Evolutionary conservation across 2,888 invertebrate genomes (phyloP).

Genomic region (Temnothorax unifasciatus): DNA sequence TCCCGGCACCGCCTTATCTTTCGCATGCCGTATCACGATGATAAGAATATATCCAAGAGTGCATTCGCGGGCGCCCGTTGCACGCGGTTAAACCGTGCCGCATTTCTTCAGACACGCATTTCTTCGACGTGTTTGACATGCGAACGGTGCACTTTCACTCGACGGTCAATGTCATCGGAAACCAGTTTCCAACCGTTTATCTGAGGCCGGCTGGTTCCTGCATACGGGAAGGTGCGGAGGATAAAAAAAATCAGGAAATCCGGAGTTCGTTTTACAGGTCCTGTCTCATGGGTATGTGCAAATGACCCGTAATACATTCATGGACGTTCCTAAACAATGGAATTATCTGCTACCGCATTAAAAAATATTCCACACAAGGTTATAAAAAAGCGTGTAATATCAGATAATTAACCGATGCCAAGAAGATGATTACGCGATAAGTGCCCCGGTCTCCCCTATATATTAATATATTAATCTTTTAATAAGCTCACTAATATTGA

Average conservation of each 20-base stretch:
- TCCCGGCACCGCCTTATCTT: constrained; percentile 42
- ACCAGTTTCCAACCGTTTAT: constrained; percentile 75
- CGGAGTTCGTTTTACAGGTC: background rate
- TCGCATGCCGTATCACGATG: background rate
- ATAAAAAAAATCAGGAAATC: background rate
- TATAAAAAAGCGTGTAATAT: background rate
- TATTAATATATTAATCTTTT: no score
- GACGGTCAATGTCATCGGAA: constrained; percentile 81
- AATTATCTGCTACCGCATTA: background rate
- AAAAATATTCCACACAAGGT: background rate
- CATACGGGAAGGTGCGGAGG: background rate
- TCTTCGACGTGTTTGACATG: constrained; percentile 32
- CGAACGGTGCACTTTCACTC: constrained; percentile 79
- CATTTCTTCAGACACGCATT: constrained; percentile 32
- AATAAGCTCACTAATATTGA: no score
- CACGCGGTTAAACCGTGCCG: background rate
- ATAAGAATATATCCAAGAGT: constrained; percentile 43
- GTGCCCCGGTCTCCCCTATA: background rate
- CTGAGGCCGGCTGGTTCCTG: background rate
- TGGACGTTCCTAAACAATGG: background rate
- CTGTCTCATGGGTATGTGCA: background rate
- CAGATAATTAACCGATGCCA: background rate
- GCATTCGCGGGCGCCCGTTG: background rate
- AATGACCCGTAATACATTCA: background rate
- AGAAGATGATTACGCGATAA: background rate